Evolutionary conservation across 2,797 vertebrate genomes (phyloP).

Genomic region (Clarias fuscus): DNA sequence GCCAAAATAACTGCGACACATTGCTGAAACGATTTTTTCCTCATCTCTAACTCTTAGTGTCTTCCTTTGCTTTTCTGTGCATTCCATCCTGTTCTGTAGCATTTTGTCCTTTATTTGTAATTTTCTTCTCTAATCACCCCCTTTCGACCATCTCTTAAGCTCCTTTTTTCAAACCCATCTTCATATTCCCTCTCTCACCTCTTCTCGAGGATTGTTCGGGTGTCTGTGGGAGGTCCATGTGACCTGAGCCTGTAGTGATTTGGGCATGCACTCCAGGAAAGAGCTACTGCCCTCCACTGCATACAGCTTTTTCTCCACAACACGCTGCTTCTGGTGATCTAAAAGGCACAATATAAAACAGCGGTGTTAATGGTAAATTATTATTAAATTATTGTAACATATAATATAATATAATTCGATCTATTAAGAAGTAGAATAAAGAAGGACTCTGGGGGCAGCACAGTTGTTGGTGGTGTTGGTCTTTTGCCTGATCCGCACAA

Average conservation of each 20-base stretch:
- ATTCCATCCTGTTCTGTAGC: not conserved
- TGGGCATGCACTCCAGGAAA: constrained; percentile 91
- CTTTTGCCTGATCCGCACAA: no score
- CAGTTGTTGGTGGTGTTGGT: no score
- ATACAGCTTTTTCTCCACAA: constrained; percentile 84
- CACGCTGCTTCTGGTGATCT: constrained; percentile 81
- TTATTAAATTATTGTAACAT: not conserved
- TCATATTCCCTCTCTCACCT: constrained; percentile 73
- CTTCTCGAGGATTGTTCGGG: constrained; percentile 70
- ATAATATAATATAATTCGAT: not conserved
- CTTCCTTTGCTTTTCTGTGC: not conserved
- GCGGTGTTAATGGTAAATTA: not conserved
- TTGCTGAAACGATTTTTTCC: no score
- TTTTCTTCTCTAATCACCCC: no score
- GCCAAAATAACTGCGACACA: no score
- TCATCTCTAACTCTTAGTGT: not conserved
- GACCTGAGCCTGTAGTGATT: constrained; percentile 88
- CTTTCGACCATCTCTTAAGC: not conserved
- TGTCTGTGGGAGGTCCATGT: constrained; percentile 89
- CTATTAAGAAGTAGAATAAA: not conserved
- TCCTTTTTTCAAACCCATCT: not conserved
- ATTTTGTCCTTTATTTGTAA: not conserved
- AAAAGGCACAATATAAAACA: constrained; percentile 44
- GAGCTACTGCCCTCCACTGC: constrained; percentile 91
- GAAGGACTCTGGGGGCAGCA: not conserved